Conservation (phyloP, 1,140 invertebrate species). For the Hydropsyche tenuis region DNA sequence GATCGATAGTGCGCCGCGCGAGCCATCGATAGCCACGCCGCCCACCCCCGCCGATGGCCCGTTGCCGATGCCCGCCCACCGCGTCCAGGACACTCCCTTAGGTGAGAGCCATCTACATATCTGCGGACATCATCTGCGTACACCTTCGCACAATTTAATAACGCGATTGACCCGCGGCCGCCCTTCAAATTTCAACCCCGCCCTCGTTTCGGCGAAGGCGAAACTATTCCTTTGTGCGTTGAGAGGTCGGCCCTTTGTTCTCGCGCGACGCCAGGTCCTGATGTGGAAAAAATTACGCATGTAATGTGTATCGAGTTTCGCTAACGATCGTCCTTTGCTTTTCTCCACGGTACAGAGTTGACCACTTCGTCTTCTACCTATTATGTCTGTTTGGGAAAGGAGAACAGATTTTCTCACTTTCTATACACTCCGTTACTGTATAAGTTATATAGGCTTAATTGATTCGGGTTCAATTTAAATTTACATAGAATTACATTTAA, state of each 20-base stretch:
- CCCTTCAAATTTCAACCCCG: not conserved
- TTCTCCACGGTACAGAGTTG: too few relatives aligned
- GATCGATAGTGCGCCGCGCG: constrained; percentile 45
- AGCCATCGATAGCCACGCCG: constrained; percentile 43
- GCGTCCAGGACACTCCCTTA: constrained; percentile 33
- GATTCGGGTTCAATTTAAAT: too few relatives aligned
- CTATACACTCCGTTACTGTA: too few relatives aligned
- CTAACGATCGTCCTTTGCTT: too few relatives aligned
- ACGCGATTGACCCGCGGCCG: constrained; percentile 14
- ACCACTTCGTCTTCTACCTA: too few relatives aligned
- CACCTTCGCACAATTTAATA: constrained; percentile 29
- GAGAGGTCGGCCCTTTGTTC: constrained; percentile 16
- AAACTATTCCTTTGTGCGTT: constrained; percentile 18
- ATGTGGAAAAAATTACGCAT: too few relatives aligned
- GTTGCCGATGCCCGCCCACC: constrained; percentile 13
- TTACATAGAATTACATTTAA: too few relatives aligned
- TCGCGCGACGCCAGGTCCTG: not conserved
- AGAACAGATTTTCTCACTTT: too few relatives aligned
- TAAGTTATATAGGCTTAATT: too few relatives aligned
- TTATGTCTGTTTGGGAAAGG: too few relatives aligned
- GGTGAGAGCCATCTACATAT: constrained; percentile 45
- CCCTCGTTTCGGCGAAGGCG: not conserved
- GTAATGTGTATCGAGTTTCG: too few relatives aligned
- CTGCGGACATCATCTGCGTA: constrained; percentile 32
- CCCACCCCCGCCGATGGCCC: not conserved